Conservation (phyloP, 2,888 invertebrate genomes). For the Aleiodes alternator region DNA sequence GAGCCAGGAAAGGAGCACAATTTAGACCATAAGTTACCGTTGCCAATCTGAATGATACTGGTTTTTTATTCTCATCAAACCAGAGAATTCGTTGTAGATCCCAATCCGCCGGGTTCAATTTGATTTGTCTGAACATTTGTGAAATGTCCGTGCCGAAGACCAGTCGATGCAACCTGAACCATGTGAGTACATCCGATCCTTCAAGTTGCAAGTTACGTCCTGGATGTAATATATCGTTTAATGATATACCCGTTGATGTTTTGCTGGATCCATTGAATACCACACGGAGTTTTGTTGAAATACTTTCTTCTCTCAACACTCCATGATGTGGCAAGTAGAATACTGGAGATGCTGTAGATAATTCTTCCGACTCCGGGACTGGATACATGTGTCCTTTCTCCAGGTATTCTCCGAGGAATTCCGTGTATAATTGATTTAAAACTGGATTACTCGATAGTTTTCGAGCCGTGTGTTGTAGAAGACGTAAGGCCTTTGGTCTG, state of each 20-base stretch:
- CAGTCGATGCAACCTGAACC: neutral
- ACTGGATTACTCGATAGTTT: neutral
- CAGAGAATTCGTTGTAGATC: neutral
- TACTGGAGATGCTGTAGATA: neutral
- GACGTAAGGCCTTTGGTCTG: conserved; percentile 11
- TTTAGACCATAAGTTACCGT: conserved; percentile 24
- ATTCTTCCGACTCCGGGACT: neutral
- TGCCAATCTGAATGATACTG: neutral
- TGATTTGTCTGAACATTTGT: neutral
- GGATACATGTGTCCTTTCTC: conserved; percentile 37
- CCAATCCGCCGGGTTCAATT: neutral
- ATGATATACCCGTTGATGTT: conserved; percentile 21
- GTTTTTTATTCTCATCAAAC: neutral
- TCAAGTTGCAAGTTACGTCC: neutral
- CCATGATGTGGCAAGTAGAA: conserved; percentile 47
- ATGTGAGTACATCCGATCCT: neutral
- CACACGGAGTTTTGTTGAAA: conserved; percentile 45
- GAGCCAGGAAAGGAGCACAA: neutral
- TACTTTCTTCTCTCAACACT: conserved; percentile 21
- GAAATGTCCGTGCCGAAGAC: neutral
- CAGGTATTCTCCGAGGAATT: conserved; percentile 40
- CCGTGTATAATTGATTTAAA: conserved; percentile 15
- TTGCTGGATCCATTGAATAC: conserved; percentile 48
- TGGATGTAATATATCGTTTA: neutral
- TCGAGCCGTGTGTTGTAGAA: conserved; percentile 7